A percentile compares a stretch with the other conserved stretches of the same genome.
phyloP scores from a whole-genome alignment of 2,113 vertebrate genomes.

The Columba livia region DNA sequence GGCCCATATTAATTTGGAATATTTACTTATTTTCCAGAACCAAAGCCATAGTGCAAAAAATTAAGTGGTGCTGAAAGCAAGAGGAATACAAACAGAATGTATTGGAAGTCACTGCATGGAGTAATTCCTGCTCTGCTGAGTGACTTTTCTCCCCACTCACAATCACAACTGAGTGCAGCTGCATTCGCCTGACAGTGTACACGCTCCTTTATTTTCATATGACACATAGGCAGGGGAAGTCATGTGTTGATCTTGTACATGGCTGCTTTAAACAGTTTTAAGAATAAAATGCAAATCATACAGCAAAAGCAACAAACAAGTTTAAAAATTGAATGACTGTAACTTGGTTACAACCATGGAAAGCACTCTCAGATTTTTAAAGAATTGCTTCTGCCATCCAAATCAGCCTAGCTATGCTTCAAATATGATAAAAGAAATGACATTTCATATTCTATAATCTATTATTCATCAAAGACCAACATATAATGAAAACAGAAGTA shows the following conservation, averaged over 20 bases:
- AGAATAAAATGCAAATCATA: background rate
- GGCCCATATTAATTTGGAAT: background rate
- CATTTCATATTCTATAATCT: conserved; percentile 39
- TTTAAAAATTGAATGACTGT: background rate
- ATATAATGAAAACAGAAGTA: conserved; percentile 20
- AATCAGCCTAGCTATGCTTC: background rate
- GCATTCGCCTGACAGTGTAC: background rate
- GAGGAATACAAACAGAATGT: background rate
- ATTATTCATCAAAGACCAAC: conserved; percentile 39
- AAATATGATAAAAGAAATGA: conserved; percentile 25
- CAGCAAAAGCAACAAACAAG: background rate
- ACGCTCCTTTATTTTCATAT: background rate
- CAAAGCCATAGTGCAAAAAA: background rate
- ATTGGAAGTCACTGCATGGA: background rate
- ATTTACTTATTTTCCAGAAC: background rate
- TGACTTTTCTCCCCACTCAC: background rate
- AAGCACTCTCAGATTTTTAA: background rate
- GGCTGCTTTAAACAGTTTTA: background rate
- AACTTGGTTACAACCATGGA: background rate
- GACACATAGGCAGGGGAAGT: background rate
- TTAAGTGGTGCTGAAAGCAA: background rate
- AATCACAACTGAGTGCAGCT: background rate
- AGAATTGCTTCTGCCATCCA: background rate
- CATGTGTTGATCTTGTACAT: background rate
- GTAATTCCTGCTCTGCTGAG: background rate